phyloP scores from a whole-genome alignment of 30 jellyfish, hydroid and myxozoan species.

The Turritopsis dohrnii region DNA sequence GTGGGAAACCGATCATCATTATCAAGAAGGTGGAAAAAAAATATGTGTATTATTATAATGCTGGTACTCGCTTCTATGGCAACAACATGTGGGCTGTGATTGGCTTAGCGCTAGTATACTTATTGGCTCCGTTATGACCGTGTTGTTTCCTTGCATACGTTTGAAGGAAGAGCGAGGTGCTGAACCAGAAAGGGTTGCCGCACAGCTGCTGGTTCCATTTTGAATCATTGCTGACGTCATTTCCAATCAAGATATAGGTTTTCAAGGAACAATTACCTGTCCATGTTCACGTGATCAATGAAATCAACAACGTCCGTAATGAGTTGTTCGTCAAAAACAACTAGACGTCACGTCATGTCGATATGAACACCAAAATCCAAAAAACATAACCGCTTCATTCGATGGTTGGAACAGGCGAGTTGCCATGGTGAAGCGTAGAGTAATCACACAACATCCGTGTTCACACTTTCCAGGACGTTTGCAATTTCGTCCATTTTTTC shows the following conservation, averaged over 20 bases:
- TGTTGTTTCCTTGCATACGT: background rate
- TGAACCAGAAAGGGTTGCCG: conserved; percentile 5
- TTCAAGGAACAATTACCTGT: too few species aligned
- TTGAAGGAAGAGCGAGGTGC: background rate
- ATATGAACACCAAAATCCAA: background rate
- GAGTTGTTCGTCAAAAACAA: background rate
- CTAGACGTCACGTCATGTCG: background rate
- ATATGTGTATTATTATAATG: conserved; percentile 23
- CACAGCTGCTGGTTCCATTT: background rate
- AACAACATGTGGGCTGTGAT: background rate
- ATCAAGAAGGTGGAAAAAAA: conserved; percentile 15
- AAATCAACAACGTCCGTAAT: background rate
- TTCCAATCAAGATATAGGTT: background rate
- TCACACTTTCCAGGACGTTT: background rate
- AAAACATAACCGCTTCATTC: background rate
- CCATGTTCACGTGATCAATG: background rate
- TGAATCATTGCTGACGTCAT: background rate
- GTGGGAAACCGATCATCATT: background rate
- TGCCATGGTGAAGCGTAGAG: background rate
- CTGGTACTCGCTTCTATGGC: background rate
- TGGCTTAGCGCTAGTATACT: background rate
- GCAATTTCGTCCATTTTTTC: background rate
- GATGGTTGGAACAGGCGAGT: background rate
- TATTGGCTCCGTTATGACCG: background rate
- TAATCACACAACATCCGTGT: background rate